A percentile compares a stretch with the other conserved stretches of the same genome.
These are phyloP conservation scores for Rotaria sp. DNA, from an alignment of 2,888 invertebrate species.

Conservation along the genomic window DNA sequence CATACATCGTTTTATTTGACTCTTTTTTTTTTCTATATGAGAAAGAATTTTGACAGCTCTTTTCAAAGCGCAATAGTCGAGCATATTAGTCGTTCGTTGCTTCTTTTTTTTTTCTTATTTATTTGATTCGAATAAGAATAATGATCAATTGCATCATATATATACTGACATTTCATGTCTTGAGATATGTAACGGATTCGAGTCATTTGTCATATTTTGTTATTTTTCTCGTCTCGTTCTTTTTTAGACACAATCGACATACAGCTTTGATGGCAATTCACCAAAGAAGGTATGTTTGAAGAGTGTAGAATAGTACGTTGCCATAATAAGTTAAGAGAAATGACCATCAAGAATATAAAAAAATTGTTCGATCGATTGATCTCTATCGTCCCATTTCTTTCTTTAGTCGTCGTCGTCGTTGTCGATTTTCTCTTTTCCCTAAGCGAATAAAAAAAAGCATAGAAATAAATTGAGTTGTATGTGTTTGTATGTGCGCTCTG, in stretches of 20 bases:
- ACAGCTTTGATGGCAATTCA: constrained; percentile 13
- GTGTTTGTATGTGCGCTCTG: constrained; percentile 6
- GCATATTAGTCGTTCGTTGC: not conserved
- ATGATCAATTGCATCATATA: not conserved
- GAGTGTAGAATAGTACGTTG: too few relatives aligned
- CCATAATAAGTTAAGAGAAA: not conserved
- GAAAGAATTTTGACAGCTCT: not conserved
- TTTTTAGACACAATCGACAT: constrained; percentile 25
- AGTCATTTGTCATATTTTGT: not conserved
- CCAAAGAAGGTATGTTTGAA: constrained; percentile 1
- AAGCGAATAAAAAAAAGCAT: not conserved
- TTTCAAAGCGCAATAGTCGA: not conserved
- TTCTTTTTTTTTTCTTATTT: not conserved
- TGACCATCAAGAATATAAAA: not conserved
- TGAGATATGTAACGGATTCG: not conserved
- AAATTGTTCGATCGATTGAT: not conserved
- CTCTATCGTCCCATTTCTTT: not conserved
- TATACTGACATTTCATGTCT: constrained; percentile 6
- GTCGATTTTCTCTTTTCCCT: not conserved
- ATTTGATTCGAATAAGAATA: not conserved
- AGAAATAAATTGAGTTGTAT: constrained; percentile 6
- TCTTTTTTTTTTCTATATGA: not conserved
- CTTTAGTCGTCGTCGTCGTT: not conserved
- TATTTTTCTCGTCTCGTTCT: not conserved
- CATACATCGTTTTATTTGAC: not conserved